Base-by-base conservation (phyloP, 2,113 vertebrate genomes). In the Petromus typicus region DNA sequence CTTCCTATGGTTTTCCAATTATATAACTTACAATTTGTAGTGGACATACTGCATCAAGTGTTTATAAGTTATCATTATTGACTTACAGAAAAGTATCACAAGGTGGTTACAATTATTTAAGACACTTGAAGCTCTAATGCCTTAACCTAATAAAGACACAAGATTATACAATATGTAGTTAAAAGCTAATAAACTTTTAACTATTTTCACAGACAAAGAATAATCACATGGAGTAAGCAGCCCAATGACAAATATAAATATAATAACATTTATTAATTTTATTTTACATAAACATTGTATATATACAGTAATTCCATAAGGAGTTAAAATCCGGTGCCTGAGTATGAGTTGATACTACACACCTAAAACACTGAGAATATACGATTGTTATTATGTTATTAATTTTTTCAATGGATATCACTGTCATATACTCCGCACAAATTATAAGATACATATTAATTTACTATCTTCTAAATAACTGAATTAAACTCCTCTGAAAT, bases 21-120 rank as follows among this genome's bases (percentile, higher is more conserved):
- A 81, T 7, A 89, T 48, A 88, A 91, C 13, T 89, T 82, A 4
- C 75, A 81, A 86, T 88, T 76, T 57, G 81, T 64, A 16, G 7
- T 80, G 67, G 37, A 23, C 57, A 83, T 71, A 64, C 11, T 76
- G 57, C 59, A 84, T 82, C 32, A 89, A 63, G 34, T 95, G 20
- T 63, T 76, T 34, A 64, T 59, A 90, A 79, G 37, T 43, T 90
- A 76, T 0, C 8, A 80, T 56, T 54, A 87, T 16, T 90, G 71
- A 83, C 79, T 87, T 90, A 22, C 34, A 81, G 14, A 23, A 80
- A 95, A 69, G 51, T n/a, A 91, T 51, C 0, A 63, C 20, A 86
- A 86, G 83, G 93, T 75, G 94, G 85, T 84, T 90, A 87, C 17
- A 51, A 64, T 45, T 54, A 85, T 18, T 63, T 84, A 81, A 92